Evolutionary conservation across 2,113 vertebrate species (phyloP).

Genomic region (Mungos mungo): DNA sequence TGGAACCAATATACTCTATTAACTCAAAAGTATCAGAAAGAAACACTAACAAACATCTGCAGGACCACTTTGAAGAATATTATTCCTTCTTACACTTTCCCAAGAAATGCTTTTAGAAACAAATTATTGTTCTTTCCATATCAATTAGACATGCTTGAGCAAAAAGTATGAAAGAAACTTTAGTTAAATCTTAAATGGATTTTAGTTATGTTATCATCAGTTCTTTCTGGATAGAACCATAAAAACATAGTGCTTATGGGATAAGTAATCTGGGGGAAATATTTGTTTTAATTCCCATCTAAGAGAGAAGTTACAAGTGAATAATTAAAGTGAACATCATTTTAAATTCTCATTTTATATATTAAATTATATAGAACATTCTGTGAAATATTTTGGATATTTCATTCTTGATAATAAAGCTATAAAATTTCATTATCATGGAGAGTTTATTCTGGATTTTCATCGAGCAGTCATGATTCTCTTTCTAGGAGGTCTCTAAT

Average conservation of each 20-base stretch:
- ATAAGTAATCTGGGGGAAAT: neutral
- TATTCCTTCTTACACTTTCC: neutral
- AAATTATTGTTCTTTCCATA: neutral
- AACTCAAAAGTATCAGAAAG: neutral
- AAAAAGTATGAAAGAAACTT: slow-evolving; percentile 3
- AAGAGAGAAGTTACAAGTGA: neutral
- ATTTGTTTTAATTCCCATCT: neutral
- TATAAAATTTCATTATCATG: neutral
- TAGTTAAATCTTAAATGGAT: neutral
- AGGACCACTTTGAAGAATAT: neutral
- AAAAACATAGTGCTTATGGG: neutral
- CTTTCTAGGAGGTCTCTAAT: neutral
- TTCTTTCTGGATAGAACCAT: neutral
- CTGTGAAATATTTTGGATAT: neutral
- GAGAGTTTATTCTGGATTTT: neutral
- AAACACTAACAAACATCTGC: slow-evolving; percentile 14
- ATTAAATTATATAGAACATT: neutral
- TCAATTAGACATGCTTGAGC: neutral
- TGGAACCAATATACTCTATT: neutral
- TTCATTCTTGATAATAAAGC: neutral
- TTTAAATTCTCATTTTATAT: neutral
- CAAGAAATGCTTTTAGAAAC: neutral
- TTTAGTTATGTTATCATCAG: neutral
- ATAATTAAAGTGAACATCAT: neutral
- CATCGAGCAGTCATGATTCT: neutral